These are phyloP conservation scores for Lithophane semibrunnea DNA, from an alignment of 2,888 invertebrate species.

Conservation along the genomic window DNA sequence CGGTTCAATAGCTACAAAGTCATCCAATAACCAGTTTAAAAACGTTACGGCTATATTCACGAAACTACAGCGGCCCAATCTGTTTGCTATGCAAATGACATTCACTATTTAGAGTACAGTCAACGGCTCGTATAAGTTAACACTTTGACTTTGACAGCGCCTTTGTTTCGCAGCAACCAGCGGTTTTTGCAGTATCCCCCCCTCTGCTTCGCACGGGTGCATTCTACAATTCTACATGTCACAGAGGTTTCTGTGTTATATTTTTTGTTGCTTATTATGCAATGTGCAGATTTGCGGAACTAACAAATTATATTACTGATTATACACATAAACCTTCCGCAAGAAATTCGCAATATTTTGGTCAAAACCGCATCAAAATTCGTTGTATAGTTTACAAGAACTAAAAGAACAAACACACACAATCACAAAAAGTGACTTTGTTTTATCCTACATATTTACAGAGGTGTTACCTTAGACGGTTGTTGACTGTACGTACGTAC, in stretches of 20 bases:
- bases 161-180: background rate
- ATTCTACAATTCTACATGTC: background rate
- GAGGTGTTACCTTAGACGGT: too few relatives aligned
- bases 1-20: constrained; percentile 30
- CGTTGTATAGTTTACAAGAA: background rate
- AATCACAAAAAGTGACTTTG: background rate
- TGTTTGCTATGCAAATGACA: constrained; percentile 48
- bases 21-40: constrained; percentile 31
- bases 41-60: constrained; percentile 46
- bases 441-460: background rate
- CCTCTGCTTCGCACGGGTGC: background rate
- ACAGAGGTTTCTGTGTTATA: background rate
- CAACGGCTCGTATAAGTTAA: background rate
- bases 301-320: background rate
- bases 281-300: too few relatives aligned
- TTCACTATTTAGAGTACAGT: constrained; percentile 31
- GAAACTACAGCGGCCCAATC: constrained; percentile 23
- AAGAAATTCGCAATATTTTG: background rate
- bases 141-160: background rate
- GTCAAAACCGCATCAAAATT: background rate
- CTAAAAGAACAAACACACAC: too few relatives aligned
- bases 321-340: background rate
- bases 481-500: constrained; percentile 10
- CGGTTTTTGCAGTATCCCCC: background rate
- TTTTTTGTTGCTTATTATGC: too few relatives aligned